Evolutionary conservation across 2,888 invertebrate species (phyloP).

Genomic region (Laothoe populi): DNA sequence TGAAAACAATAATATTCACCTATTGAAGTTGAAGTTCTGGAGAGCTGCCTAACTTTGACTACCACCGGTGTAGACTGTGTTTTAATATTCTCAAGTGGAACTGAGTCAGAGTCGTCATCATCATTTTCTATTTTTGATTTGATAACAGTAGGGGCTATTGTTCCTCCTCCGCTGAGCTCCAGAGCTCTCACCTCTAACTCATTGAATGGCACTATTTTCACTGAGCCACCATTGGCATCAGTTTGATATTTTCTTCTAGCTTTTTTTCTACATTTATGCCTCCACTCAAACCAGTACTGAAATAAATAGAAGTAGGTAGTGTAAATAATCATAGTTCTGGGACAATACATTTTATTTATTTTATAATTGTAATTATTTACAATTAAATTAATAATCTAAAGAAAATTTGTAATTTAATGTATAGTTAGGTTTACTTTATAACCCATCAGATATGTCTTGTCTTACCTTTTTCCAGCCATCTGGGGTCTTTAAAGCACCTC

Average conservation of each 20-base stretch:
- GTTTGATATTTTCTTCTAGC: conserved; percentile 58
- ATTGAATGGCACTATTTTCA: conserved; percentile 64
- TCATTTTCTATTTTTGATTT: conserved; percentile 56
- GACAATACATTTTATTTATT: no score
- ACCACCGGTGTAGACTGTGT: conserved; percentile 34
- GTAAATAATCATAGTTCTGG: no score
- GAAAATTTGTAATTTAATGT: no score
- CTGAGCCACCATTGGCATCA: conserved; percentile 49
- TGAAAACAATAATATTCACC: not conserved
- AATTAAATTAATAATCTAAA: no score
- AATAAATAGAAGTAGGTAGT: conserved; percentile 35
- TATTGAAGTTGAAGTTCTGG: conserved; percentile 7
- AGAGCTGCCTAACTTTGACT: conserved; percentile 11
- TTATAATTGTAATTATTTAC: no score
- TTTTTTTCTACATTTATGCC: conserved; percentile 74
- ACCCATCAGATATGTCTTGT: not conserved
- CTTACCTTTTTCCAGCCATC: conserved; percentile 74
- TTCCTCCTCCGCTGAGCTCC: conserved; percentile 61
- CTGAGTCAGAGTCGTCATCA: conserved; percentile 65
- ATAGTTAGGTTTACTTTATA: no score
- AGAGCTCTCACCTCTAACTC: conserved; percentile 72
- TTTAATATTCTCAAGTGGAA: conserved; percentile 57
- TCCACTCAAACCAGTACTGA: conserved; percentile 79
- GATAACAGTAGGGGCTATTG: conserved; percentile 44
- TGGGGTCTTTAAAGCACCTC: conserved; percentile 66